These are phyloP conservation scores for Xenopus laevis DNA, from an alignment of 2,113 vertebrate genomes.

Conservation along the genomic window DNA sequence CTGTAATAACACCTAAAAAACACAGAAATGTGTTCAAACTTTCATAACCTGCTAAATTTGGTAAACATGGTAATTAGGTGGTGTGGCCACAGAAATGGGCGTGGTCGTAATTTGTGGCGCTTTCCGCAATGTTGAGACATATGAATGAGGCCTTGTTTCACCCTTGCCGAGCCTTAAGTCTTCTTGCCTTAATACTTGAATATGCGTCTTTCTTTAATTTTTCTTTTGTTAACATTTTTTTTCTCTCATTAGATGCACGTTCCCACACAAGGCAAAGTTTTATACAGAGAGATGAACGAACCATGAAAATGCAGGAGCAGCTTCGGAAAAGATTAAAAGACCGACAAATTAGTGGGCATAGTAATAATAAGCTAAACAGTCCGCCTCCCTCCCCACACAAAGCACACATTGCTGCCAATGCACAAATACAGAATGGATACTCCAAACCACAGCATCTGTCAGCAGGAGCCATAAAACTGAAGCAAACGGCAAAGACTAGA, in stretches of 20 bases:
- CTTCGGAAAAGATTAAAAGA: slow-evolving; percentile 71
- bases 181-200: too few species aligned
- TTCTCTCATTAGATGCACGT: slow-evolving; percentile 55
- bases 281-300: slow-evolving; percentile 65
- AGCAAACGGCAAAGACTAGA: slow-evolving; percentile 60
- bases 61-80: too few species aligned
- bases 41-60: too few species aligned
- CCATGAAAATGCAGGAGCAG: slow-evolving; percentile 69
- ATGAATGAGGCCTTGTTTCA: too few species aligned
- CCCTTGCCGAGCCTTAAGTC: too few species aligned
- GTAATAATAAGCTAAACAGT: slow-evolving; percentile 60
- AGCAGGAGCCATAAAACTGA: slow-evolving; percentile 58
- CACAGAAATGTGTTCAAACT: too few species aligned
- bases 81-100: too few species aligned
- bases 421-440: slow-evolving; percentile 56
- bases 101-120: too few species aligned
- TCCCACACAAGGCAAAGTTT: slow-evolving; percentile 65
- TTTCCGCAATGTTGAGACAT: too few species aligned
- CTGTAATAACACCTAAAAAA: too few species aligned
- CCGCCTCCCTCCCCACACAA: slow-evolving; percentile 63
- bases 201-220: too few species aligned
- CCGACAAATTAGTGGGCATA: slow-evolving; percentile 56
- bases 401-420: slow-evolving; percentile 48
- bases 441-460: slow-evolving; percentile 58
- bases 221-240: slow-evolving; percentile 6